Percentiles rank a stretch among this genome's conserved stretches.
Conservation (phyloP, 2,888 invertebrate species). For the Sericinus montela region DNA sequence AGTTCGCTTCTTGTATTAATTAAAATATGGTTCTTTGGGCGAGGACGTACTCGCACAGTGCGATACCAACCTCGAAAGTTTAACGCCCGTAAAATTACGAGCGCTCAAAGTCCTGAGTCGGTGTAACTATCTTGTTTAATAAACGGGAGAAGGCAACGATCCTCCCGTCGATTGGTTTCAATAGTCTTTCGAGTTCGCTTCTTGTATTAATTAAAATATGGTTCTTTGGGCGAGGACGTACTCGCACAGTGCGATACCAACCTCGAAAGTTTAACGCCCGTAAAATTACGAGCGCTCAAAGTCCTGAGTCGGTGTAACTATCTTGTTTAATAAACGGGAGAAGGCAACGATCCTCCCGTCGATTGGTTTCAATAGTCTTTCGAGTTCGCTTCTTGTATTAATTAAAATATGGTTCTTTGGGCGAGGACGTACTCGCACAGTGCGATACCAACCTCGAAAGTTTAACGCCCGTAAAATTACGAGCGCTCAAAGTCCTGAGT, state of each 20-base stretch:
- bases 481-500: slow-evolving; percentile 2
- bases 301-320: slow-evolving; percentile 13
- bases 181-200: no score
- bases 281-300: slow-evolving; percentile 14
- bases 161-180: no score
- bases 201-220: slow-evolving; percentile 14
- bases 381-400: slow-evolving; percentile 19
- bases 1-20: slow-evolving; percentile 18
- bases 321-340: slow-evolving; percentile 14
- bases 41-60: no score
- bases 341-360: slow-evolving; percentile 2
- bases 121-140: no score
- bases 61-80: no score
- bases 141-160: no score
- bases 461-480: slow-evolving; percentile 17
- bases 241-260: slow-evolving; percentile 2
- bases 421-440: slow-evolving; percentile 5
- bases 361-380: slow-evolving; percentile 22
- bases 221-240: slow-evolving; percentile 3
- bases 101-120: no score
- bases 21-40: no score
- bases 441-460: slow-evolving; percentile 3
- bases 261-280: slow-evolving; percentile 13
- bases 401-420: slow-evolving; percentile 12
- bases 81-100: no score